Percentiles rank a stretch among this genome's conserved stretches.
Evolutionary conservation across 1,140 invertebrate species (phyloP).

Genomic region (Calycopis cecrops): DNA sequence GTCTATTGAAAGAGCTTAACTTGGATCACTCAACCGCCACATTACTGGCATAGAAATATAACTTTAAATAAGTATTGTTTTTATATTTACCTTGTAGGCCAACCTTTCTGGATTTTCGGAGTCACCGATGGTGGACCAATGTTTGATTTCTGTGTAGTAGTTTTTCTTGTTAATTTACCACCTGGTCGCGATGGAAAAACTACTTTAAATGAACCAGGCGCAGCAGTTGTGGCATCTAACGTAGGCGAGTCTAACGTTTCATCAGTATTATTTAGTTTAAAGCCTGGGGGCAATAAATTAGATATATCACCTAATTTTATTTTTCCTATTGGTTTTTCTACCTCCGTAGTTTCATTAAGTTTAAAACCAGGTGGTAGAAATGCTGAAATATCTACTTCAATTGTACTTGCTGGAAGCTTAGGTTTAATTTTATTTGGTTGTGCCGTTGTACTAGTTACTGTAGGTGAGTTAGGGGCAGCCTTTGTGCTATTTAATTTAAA

Average conservation of each 20-base stretch:
- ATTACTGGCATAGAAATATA: neutral
- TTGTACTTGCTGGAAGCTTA: constrained; percentile 67
- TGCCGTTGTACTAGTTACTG: constrained; percentile 43
- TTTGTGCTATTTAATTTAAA: constrained; percentile 67
- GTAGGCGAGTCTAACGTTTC: constrained; percentile 28
- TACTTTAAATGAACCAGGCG: constrained; percentile 78
- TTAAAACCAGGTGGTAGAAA: constrained; percentile 79
- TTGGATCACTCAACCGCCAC: neutral
- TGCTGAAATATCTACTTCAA: constrained; percentile 76
- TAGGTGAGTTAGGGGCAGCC: constrained; percentile 19
- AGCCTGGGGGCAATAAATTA: constrained; percentile 78
- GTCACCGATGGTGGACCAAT: constrained; percentile 66
- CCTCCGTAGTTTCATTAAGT: constrained; percentile 41
- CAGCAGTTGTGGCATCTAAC: constrained; percentile 51
- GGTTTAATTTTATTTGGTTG: constrained; percentile 52
- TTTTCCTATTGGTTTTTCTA: constrained; percentile 51
- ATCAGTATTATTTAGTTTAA: constrained; percentile 61
- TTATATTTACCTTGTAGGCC: constrained; percentile 81
- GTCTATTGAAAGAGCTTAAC: neutral
- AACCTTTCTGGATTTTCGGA: constrained; percentile 86
- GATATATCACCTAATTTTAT: constrained; percentile 75
- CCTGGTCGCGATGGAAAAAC: constrained; percentile 88
- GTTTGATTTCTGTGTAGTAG: constrained; percentile 76
- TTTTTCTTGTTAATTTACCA: constrained; percentile 78
- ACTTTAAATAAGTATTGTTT: constrained; percentile 8